phyloP scores from a whole-genome alignment of 2,888 invertebrate genomes.

The Macaria liturata region DNA sequence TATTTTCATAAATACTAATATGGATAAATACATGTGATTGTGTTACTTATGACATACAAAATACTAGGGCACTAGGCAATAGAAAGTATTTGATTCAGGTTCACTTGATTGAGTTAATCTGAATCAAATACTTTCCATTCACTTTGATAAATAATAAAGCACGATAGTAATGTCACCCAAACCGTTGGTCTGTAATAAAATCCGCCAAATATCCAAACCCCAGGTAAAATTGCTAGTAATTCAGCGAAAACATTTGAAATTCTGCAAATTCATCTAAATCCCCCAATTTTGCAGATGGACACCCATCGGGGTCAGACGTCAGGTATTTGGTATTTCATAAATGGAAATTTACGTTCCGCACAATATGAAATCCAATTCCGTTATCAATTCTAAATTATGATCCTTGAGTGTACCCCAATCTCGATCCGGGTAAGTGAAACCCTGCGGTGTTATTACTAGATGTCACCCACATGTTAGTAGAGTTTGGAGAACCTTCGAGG shows the following conservation, averaged over 20 bases:
- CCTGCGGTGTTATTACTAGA: conserved; percentile 29
- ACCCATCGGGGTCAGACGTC: conserved; percentile 12
- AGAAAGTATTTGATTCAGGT: no score
- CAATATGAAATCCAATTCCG: conserved; percentile 24
- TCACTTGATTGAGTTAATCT: no score
- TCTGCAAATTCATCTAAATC: conserved; percentile 4
- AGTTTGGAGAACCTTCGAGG: conserved; percentile 13
- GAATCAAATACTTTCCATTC: no score
- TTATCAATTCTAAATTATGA: conserved; percentile 23
- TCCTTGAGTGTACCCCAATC: conserved; percentile 20
- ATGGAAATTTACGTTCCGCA: conserved; percentile 11
- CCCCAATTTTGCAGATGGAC: conserved; percentile 10
- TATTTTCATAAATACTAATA: no score
- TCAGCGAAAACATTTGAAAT: conserved; percentile 1
- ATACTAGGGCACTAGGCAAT: no score
- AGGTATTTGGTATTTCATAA: conserved; percentile 15
- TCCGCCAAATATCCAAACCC: background rate
- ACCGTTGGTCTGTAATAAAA: no score
- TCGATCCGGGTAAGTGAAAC: conserved; percentile 23
- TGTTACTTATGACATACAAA: no score
- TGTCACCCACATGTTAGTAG: conserved; percentile 29
- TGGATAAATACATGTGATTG: no score
- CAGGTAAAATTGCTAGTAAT: background rate
- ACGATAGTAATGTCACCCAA: no score
- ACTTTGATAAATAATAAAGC: no score